A percentile compares a stretch with the other conserved stretches of the same genome.
Conservation (phyloP, 1,140 invertebrate species). For the Apis dorsata region DNA sequence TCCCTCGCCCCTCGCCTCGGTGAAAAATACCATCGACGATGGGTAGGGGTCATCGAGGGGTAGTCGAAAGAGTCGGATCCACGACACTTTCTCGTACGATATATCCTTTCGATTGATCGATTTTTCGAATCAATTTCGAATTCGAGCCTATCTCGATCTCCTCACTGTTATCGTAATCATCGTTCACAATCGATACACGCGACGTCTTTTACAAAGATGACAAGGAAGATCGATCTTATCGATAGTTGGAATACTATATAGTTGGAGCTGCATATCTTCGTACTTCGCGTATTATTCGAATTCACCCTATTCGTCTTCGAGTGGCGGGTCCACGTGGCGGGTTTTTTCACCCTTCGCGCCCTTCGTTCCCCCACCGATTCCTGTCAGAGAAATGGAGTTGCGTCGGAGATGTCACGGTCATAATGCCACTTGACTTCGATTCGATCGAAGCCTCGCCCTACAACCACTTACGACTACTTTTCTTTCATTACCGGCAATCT, state of each 20-base stretch:
- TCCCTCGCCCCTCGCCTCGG: neutral
- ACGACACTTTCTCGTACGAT: too few relatives aligned
- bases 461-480: constrained; percentile 56
- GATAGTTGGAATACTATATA: neutral
- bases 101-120: too few relatives aligned
- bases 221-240: constrained; percentile 43
- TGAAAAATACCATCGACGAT: neutral
- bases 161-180: neutral
- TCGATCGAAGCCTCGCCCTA: constrained; percentile 44
- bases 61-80: neutral
- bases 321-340: constrained; percentile 45
- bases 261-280: too few relatives aligned
- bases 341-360: constrained; percentile 34
- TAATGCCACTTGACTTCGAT: constrained; percentile 59
- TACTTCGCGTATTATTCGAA: constrained; percentile 34
- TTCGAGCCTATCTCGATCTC: neutral
- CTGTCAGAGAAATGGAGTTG: constrained; percentile 49
- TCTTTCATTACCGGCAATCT: constrained; percentile 16
- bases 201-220: constrained; percentile 14
- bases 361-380: constrained; percentile 37
- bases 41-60: neutral
- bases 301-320: constrained; percentile 47
- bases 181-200: neutral
- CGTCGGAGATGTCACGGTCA: constrained; percentile 48
- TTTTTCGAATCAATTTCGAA: too few relatives aligned